Evolutionary conservation across 2,113 vertebrate species (phyloP).

Genomic region (Aix galericulata): DNA sequence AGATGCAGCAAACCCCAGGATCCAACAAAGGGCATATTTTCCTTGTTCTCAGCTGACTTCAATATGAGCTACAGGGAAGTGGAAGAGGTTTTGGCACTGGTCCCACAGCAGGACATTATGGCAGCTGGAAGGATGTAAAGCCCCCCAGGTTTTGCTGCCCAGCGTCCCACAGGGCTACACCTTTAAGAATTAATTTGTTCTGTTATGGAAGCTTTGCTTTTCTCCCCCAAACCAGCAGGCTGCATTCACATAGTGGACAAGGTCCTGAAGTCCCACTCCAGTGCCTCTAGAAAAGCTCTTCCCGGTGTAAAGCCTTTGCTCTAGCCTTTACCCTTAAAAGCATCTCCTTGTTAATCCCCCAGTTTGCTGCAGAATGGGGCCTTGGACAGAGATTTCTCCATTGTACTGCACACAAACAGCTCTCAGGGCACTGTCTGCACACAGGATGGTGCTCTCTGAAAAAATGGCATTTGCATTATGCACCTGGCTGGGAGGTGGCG

Average conservation of each 20-base stretch:
- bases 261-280: neutral
- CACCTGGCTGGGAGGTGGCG: neutral
- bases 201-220: neutral
- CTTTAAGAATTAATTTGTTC: neutral
- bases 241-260: neutral
- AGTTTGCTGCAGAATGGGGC: fast-evolving
- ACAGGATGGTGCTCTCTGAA: neutral
- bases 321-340: neutral
- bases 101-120: neutral
- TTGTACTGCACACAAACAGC: neutral
- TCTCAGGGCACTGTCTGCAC: neutral
- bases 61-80: neutral
- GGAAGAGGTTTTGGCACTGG: neutral
- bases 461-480: neutral
- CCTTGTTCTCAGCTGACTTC: neutral
- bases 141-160: neutral
- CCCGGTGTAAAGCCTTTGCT: neutral
- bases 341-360: neutral
- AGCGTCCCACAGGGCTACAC: neutral
- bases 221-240: neutral
- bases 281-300: neutral
- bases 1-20: neutral
- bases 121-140: neutral
- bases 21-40: neutral
- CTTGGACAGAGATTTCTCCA: neutral